Evolutionary conservation across 2,113 vertebrate genomes (phyloP), one percentile per base, ranked within the genome.

Genomic region (Trochalopteron elliotii): DNA sequence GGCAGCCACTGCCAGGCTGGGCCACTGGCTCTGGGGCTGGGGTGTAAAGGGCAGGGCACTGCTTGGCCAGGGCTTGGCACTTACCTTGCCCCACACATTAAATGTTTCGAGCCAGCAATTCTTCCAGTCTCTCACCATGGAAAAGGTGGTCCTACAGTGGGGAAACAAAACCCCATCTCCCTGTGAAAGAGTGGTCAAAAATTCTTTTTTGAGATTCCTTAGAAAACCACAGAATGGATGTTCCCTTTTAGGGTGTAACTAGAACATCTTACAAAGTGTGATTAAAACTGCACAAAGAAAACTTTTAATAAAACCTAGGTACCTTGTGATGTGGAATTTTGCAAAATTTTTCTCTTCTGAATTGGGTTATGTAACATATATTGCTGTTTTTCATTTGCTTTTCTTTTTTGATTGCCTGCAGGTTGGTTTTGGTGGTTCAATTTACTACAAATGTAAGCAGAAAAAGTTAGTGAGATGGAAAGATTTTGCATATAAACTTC

Each of bases 381-480:
- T 7, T 9, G 28, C 8, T 7, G 2, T 5, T 83, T 76, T 92
- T 42, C 1, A 39, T 57, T 64, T 57, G 17, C 24, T 76, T 93
- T 77, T 59, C 17, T 55, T 64, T 87, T 89, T 45, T 31, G 77
- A 82, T 80, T 69, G 42, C 9, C 16, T 93, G 39, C 17, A 47
- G 17, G 4, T 81, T 87, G 33, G 24, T 78, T 96, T 86, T 63
- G 55, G 17, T 1, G 0, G 11, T 77, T 81, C 14, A 28, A 30
- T 74, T 59, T 69, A 45, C 70, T 72, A 74, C 5, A 91, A 84
- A 56, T 72, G 3, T 40, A 64, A 83, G 33, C 25, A 67, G 21
- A 56, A 76, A 76, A 91, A 80, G 49, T 72, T 86, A 79, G 67
- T 80, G 55, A 71, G 33, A 55, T 52, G 28, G 67, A 83, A 95